phyloP scores from a whole-genome alignment of 2,113 vertebrate species.

The Pitta sordida region DNA sequence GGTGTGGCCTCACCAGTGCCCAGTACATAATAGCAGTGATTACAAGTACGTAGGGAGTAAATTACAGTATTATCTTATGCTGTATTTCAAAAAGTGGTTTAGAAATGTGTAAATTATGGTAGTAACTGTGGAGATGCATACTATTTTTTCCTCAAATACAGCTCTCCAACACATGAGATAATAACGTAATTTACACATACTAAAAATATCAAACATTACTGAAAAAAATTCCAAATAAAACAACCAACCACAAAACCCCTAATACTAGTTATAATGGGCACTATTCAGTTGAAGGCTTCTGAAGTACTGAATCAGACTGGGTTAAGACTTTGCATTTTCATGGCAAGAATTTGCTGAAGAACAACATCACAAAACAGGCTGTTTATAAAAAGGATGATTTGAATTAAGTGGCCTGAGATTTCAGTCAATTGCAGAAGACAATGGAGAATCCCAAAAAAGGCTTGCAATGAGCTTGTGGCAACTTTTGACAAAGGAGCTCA shows the following conservation, averaged over 20 bases:
- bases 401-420: neutral
- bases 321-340: neutral
- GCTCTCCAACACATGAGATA: neutral
- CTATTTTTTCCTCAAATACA: neutral
- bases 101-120: neutral
- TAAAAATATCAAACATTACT: neutral
- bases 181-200: neutral
- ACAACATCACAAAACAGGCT: neutral
- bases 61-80: neutral
- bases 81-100: neutral
- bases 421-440: neutral
- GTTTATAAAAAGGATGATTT: neutral
- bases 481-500: neutral
- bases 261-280: neutral
- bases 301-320: neutral
- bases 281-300: neutral
- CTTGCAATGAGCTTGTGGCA: neutral
- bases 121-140: neutral
- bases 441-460: neutral
- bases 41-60: neutral
- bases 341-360: neutral
- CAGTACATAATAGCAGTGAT: neutral
- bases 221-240: neutral
- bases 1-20: neutral
- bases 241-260: neutral